Percentiles rank a stretch among this genome's conserved stretches.
These are phyloP conservation scores for Clamator glandarius DNA, from an alignment of 2,797 vertebrate genomes.

Conservation along the genomic window DNA sequence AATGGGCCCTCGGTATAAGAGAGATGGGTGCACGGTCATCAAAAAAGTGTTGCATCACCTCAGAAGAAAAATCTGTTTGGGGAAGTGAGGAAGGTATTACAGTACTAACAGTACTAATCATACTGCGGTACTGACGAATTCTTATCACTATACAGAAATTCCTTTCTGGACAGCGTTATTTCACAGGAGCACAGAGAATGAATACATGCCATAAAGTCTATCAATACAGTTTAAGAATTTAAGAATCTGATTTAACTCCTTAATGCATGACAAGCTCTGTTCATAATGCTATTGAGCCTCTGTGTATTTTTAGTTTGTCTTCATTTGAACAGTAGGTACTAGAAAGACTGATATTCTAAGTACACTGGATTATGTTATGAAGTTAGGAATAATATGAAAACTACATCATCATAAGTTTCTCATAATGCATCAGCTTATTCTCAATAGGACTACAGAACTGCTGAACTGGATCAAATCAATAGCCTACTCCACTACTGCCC, in stretches of 20 bases:
- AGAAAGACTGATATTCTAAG: neutral
- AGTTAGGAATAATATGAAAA: neutral
- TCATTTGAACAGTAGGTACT: neutral
- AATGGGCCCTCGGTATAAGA: neutral
- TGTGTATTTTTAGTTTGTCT: neutral
- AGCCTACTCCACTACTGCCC: neutral
- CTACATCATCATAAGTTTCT: neutral
- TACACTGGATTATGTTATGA: neutral
- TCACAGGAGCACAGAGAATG: neutral
- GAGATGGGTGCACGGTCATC: neutral
- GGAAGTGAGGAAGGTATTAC: neutral
- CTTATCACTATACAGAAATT: neutral
- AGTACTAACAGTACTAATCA: neutral
- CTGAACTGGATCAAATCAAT: neutral
- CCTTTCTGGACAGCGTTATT: neutral
- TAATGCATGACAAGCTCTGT: neutral
- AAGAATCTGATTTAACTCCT: neutral
- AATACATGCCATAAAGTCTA: neutral
- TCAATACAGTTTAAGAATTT: conserved; percentile 21
- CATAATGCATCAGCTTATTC: neutral
- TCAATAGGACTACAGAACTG: neutral
- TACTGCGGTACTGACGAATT: neutral
- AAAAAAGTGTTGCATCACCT: neutral
- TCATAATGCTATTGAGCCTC: neutral
- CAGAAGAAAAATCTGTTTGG: neutral